Percentiles rank a stretch among this genome's conserved stretches.
These are phyloP conservation scores for Conops quadrifasciatus DNA, from an alignment of 2,888 invertebrate species.

Conservation along the genomic window DNA sequence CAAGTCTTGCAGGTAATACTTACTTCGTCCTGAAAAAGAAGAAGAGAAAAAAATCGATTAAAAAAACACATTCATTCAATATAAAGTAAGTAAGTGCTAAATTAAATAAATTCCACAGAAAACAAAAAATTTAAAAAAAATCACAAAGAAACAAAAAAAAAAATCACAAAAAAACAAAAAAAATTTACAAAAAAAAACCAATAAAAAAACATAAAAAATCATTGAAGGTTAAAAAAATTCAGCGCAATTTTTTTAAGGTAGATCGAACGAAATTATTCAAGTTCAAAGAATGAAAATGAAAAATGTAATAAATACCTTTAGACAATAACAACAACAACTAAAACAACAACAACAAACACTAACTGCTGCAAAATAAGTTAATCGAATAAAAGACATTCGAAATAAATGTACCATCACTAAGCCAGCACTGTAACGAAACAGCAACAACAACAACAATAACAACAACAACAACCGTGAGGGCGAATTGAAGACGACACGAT, in stretches of 20 bases:
- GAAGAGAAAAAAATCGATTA: constrained; percentile 45
- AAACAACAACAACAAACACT: constrained; percentile 30
- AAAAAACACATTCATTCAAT: constrained; percentile 35
- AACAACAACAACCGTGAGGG: constrained; percentile 28
- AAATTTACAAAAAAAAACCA: no score
- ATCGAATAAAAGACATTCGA: constrained; percentile 49
- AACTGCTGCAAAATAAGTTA: constrained; percentile 25
- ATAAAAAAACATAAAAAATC: constrained; percentile 41
- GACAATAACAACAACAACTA: constrained; percentile 18
- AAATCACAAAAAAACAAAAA: constrained; percentile 34
- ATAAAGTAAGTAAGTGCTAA: constrained; percentile 45
- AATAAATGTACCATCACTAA: constrained; percentile 63
- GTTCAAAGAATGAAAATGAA: constrained; percentile 29
- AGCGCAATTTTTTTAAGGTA: neutral
- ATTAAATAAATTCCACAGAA: constrained; percentile 58
- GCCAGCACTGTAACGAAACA: constrained; percentile 40
- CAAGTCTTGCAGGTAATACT: constrained; percentile 48
- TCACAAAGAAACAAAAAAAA: constrained; percentile 41
- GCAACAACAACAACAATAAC: constrained; percentile 26
- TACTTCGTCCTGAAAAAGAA: constrained; percentile 65
- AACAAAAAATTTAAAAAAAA: constrained; percentile 18
- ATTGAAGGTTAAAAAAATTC: neutral
- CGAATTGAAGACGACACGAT: constrained; percentile 40
- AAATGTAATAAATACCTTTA: constrained; percentile 43
- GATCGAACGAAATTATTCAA: neutral